Evolutionary conservation across 1,140 invertebrate genomes (phyloP).

Genomic region (Mizuhopecten yessoensis): DNA sequence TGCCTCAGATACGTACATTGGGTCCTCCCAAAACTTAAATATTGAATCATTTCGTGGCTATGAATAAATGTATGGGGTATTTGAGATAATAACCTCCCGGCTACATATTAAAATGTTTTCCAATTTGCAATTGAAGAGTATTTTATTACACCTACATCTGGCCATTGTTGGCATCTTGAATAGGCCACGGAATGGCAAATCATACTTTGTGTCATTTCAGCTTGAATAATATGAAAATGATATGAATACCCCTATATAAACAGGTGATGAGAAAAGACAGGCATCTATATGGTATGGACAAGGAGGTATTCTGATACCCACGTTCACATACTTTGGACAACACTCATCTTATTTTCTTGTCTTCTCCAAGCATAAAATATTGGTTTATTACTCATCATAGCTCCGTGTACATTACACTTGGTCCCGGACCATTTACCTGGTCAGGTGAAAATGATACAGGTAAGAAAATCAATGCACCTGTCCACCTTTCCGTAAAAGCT

Average conservation of each 20-base stretch:
- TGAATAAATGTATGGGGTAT: constrained; percentile 33
- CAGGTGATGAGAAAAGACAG: constrained; percentile 10
- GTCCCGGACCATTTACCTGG: not conserved
- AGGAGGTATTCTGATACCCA: not conserved
- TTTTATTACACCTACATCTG: constrained; percentile 57
- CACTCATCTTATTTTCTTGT: constrained; percentile 34
- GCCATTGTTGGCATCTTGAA: not conserved
- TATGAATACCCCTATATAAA: constrained; percentile 54
- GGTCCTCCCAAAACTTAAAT: not conserved
- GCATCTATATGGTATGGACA: not conserved
- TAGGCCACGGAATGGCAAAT: constrained; percentile 49
- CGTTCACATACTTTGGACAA: constrained; percentile 18
- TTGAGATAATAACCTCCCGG: constrained; percentile 41
- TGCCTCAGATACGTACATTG: not conserved
- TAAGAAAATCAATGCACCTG: constrained; percentile 20
- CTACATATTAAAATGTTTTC: constrained; percentile 56
- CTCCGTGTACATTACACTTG: not conserved
- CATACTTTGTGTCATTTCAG: not conserved
- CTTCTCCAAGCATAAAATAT: constrained; percentile 24
- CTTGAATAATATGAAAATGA: constrained; percentile 55
- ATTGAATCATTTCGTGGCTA: constrained; percentile 34
- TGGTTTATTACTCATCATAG: not conserved
- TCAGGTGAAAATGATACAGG: constrained; percentile 26
- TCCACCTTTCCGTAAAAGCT: constrained; percentile 15
- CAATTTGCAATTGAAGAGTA: constrained; percentile 54